phyloP scores from a whole-genome alignment of 2,113 vertebrate genomes.

The Acanthisitta chloris region DNA sequence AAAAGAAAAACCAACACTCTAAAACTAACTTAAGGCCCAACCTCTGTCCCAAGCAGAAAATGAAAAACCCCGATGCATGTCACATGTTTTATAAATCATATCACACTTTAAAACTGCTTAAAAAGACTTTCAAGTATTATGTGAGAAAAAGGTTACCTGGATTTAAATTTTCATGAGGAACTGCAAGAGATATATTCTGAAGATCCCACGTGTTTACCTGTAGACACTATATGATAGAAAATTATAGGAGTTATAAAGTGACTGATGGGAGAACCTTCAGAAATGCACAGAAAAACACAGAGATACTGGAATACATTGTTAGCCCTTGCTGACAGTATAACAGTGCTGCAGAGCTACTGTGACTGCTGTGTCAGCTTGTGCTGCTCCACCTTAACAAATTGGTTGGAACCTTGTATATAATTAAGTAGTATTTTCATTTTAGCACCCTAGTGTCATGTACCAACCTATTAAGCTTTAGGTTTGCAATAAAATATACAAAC shows the following conservation, averaged over 20 bases:
- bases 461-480: conserved; percentile 9
- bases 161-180: background rate
- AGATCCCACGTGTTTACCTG: background rate
- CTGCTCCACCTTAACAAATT: conserved; percentile 15
- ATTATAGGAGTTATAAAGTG: background rate
- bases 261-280: background rate
- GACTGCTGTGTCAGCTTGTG: background rate
- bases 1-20: background rate
- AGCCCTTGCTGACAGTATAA: background rate
- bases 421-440: conserved; percentile 54
- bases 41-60: background rate
- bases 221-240: background rate
- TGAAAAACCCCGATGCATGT: too few species aligned
- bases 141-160: background rate
- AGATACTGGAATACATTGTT: background rate
- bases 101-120: background rate
- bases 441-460: background rate
- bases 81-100: background rate
- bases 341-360: background rate
- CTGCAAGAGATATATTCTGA: background rate
- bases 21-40: background rate
- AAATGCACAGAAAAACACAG: background rate
- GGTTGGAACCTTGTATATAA: conserved; percentile 12
- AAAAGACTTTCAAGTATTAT: background rate
- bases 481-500: conserved; percentile 21